phyloP scores from a whole-genome alignment of 2,797 vertebrate genomes.

The Hippopotamyrus pictus region DNA sequence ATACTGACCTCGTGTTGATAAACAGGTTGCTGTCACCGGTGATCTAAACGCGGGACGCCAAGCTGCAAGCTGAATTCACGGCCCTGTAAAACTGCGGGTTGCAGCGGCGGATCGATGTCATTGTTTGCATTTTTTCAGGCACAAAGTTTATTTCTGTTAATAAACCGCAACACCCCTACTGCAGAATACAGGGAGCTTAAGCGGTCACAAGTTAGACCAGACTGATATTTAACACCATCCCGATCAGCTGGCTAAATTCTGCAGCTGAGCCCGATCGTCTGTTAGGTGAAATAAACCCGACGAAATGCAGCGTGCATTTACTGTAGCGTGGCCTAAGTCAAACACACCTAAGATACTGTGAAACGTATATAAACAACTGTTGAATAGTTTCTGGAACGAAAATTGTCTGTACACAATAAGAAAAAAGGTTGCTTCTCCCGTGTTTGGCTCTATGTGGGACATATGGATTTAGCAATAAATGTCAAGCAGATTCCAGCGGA shows the following conservation, averaged over 20 bases:
- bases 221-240: background rate
- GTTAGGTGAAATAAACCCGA: background rate
- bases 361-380: background rate
- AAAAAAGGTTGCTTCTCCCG: background rate
- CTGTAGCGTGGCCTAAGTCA: background rate
- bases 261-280: background rate
- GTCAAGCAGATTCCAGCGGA: background rate
- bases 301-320: background rate
- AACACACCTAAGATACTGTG: background rate
- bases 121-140: background rate
- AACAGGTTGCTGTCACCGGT: background rate
- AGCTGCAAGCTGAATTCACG: background rate
- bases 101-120: background rate
- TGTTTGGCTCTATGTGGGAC: background rate
- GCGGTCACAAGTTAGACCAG: background rate
- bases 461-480: background rate
- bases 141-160: background rate
- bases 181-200: background rate
- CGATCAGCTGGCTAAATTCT: background rate
- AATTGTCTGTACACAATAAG: background rate
- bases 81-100: background rate
- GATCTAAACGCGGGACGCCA: background rate
- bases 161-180: background rate
- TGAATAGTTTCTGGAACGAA: background rate
- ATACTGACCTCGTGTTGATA: background rate